Evolutionary conservation across 1,140 invertebrate genomes (phyloP).

Genomic region (Scaptomyza graminum): DNA sequence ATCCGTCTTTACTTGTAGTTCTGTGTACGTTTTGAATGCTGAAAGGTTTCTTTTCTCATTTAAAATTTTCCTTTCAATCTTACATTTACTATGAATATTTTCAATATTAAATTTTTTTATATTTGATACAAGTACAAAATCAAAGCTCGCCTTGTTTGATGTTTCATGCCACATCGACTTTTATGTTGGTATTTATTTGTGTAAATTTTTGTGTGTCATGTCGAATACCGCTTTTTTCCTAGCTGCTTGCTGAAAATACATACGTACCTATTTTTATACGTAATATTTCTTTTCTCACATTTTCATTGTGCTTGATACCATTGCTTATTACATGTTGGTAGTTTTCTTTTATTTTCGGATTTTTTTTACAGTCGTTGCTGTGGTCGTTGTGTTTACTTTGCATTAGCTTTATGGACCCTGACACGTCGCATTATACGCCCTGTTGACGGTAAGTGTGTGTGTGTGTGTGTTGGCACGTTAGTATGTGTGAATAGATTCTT

Average conservation of each 20-base stretch:
- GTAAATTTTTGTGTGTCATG: constrained; percentile 14
- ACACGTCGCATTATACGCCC: constrained; percentile 58
- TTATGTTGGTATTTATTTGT: background rate
- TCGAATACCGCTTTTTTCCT: constrained; percentile 14
- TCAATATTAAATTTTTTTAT: background rate
- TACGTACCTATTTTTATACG: background rate
- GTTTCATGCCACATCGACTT: background rate
- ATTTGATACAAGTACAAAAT: background rate
- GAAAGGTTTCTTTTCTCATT: background rate
- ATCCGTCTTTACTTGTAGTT: too few relatives aligned
- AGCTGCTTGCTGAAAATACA: constrained; percentile 23
- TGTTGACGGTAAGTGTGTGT: constrained; percentile 31
- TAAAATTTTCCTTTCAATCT: background rate
- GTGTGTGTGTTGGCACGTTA: background rate
- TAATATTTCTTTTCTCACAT: constrained; percentile 10
- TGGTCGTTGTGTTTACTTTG: constrained; percentile 65
- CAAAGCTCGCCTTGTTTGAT: constrained; percentile 2
- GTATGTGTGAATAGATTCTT: constrained; percentile 27
- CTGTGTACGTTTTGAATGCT: background rate
- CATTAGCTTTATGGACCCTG: constrained; percentile 77
- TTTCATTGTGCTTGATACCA: constrained; percentile 21
- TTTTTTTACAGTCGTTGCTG: constrained; percentile 31
- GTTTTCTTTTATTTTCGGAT: constrained; percentile 31
- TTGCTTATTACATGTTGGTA: constrained; percentile 15
- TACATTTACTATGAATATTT: background rate